phyloP scores from a whole-genome alignment of 2,797 vertebrate species.

The Ctenopoma kingsleyae region DNA sequence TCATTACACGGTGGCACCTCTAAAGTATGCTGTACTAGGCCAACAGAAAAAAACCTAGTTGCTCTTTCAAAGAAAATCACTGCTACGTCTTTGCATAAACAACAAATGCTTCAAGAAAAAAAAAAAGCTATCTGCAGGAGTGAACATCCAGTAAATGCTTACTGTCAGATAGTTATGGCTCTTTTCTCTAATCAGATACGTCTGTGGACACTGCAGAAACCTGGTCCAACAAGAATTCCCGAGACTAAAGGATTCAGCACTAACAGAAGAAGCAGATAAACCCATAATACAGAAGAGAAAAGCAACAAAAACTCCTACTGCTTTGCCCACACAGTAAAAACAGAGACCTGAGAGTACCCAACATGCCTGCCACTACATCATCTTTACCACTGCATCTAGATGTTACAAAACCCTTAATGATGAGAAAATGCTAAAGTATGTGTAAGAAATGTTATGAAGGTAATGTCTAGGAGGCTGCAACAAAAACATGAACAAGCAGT shows the following conservation, averaged over 20 bases:
- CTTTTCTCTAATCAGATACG: conserved; percentile 75
- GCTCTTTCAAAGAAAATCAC: neutral
- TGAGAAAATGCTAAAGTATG: neutral
- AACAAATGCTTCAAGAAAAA: neutral
- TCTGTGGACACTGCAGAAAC: conserved; percentile 74
- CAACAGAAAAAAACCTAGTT: neutral
- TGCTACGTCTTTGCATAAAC: neutral
- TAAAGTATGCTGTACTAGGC: neutral
- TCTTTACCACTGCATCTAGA: neutral
- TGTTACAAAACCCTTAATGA: neutral
- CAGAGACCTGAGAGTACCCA: conserved; percentile 11
- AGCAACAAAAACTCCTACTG: conserved; percentile 22
- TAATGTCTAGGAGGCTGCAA: neutral
- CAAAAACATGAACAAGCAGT: neutral
- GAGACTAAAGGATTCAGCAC: conserved; percentile 81
- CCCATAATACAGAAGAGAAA: conserved; percentile 29
- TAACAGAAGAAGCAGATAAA: conserved; percentile 73
- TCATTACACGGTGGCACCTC: neutral
- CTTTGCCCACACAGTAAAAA: conserved; percentile 28
- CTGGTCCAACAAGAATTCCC: conserved; percentile 78
- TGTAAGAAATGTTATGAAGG: neutral
- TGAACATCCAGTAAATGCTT: conserved; percentile 2
- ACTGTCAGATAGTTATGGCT: conserved; percentile 13
- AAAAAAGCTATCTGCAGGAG: neutral
- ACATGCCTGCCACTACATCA: conserved; percentile 1